Percentiles rank a stretch among this genome's conserved stretches.
These are phyloP conservation scores for Diphyllodes magnificus DNA, from an alignment of 2,113 vertebrate genomes.

Conservation along the genomic window DNA sequence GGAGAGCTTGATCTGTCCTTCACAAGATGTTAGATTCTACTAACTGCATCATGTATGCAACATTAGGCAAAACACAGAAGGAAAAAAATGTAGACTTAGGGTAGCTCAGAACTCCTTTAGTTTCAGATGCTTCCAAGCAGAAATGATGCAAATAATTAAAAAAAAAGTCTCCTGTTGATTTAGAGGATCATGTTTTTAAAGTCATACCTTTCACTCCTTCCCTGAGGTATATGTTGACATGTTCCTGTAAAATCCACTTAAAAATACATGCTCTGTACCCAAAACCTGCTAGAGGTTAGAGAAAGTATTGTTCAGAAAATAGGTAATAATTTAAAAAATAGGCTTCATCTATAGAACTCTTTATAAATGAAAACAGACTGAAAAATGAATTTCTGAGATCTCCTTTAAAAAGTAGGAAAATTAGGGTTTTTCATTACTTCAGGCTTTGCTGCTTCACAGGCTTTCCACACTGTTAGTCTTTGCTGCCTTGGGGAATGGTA, in stretches of 20 bases:
- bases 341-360: background rate
- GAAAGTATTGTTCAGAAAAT: constrained; percentile 15
- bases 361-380: background rate
- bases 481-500: background rate
- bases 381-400: background rate
- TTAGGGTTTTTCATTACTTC: background rate
- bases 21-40: background rate
- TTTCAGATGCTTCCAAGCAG: background rate
- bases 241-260: background rate
- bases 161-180: background rate
- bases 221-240: background rate
- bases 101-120: background rate
- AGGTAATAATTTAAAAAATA: background rate
- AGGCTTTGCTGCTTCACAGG: background rate
- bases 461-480: constrained; percentile 5
- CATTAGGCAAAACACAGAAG: background rate
- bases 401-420: background rate
- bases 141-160: background rate
- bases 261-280: background rate
- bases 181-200: background rate
- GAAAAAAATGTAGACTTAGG: background rate
- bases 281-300: background rate
- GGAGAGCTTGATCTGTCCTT: background rate
- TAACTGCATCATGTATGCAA: constrained; percentile 27
- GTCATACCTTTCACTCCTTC: background rate